phyloP scores from a whole-genome alignment of 2,113 vertebrate genomes.

The Eudorcas thomsonii region DNA sequence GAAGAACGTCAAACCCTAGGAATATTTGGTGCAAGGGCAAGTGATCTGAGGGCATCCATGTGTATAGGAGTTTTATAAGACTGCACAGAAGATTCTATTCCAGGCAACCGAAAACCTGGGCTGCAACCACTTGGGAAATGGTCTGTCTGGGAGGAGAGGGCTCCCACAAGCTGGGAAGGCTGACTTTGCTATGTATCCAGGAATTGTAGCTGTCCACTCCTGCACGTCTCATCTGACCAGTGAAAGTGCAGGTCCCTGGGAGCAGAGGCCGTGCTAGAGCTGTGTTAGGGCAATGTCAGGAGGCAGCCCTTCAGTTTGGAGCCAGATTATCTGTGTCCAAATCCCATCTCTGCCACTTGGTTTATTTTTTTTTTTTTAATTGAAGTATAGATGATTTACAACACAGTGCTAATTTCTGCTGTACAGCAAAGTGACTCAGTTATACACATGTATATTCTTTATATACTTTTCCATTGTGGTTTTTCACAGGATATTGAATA shows the following conservation, averaged over 20 bases:
- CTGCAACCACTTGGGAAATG: not conserved
- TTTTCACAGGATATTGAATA: not conserved
- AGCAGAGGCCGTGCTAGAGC: not conserved
- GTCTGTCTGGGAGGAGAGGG: not conserved
- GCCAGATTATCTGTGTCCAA: not conserved
- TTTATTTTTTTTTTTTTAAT: not conserved
- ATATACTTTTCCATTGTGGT: not conserved
- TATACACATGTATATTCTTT: not conserved
- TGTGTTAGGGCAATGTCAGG: accelerated
- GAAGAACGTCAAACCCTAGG: not conserved
- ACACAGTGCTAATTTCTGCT: not conserved
- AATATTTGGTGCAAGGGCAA: not conserved
- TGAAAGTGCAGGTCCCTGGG: not conserved
- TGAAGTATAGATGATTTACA: not conserved
- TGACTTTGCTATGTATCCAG: not conserved
- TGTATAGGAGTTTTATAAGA: not conserved
- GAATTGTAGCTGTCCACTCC: not conserved
- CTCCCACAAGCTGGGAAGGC: not conserved
- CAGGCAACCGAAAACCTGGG: not conserved
- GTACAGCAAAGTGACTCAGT: not conserved
- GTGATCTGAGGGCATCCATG: not conserved
- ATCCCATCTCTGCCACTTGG: not conserved
- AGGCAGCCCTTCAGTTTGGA: not conserved
- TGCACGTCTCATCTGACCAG: not conserved
- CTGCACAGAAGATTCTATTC: not conserved